Base-by-base conservation (phyloP, 1,140 invertebrate genomes). In the Melitaea cinxia region DNA sequence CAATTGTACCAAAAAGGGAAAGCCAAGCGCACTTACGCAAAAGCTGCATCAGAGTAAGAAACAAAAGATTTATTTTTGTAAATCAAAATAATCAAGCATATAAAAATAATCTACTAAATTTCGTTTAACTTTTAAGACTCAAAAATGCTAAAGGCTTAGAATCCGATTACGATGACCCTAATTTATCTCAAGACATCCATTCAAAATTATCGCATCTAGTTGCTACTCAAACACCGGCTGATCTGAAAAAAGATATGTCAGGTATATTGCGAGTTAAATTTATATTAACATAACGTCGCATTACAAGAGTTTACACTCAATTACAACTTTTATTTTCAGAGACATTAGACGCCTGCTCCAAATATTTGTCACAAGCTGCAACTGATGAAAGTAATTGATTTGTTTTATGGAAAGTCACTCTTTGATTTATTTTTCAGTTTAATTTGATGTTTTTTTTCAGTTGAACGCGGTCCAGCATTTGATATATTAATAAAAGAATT, bases 131-230 rank as follows among this genome's bases (percentile, higher is more conserved):
- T 71, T 62, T 17, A 50, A 87, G 85, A 45, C 75, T 88, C 45
- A 75, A 81, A 53, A 63, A 74, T 4, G 73, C 85, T 19, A 78
- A 70, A 47, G 78, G 79, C 15, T 65, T 88, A 12, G 82, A 82
- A 53, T 76, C 55, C 14, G 78, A 82, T 54, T 78, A 85, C 39
- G 85, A 86, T 49, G 83, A 88, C 61, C 83, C 82, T 1, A 82
- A 82, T 55, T 56, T 86, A 17, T 80, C 83, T 14, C 76, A 83
- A 65, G 74, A 68, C 49, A 80, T 86, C 6, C 71, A 85, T 68
- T 67, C 73, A 23, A 63, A 70, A 42, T 65, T 88, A 28, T 60
- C 71, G 5, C 75, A 78, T 55, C n/a, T 77, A 14, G 71, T 80
- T 30, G 58, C 72, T 33, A 39, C 14, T 7, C 49, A 65, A 4